These are phyloP conservation scores for Ranitomeya variabilis DNA, from an alignment of 2,113 vertebrate species.

Conservation along the genomic window DNA sequence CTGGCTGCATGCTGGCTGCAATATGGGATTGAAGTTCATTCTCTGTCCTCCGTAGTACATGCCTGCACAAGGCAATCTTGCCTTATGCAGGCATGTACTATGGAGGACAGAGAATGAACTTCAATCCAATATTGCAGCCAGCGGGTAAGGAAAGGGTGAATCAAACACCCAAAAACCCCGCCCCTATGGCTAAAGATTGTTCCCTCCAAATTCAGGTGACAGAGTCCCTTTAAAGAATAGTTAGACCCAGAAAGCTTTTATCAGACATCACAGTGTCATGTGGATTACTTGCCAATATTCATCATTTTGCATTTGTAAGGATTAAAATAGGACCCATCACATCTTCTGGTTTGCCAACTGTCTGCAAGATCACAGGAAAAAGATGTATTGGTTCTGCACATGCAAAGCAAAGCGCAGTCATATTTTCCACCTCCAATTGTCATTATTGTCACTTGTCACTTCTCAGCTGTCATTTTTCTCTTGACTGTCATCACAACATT, in stretches of 20 bases:
- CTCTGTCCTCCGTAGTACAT: no score
- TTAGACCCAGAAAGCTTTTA: not conserved
- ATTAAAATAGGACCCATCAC: not conserved
- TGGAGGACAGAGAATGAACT: no score
- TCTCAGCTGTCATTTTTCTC: slow-evolving; percentile 2
- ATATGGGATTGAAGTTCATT: no score
- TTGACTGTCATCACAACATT: not conserved
- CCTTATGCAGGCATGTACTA: no score
- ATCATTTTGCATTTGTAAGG: not conserved
- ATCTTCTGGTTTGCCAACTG: not conserved
- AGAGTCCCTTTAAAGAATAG: not conserved
- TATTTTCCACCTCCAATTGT: not conserved
- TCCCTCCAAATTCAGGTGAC: no score
- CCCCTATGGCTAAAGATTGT: no score
- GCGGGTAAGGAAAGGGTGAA: no score
- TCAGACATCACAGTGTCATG: not conserved
- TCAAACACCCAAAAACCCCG: no score
- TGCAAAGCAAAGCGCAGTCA: not conserved
- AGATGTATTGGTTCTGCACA: not conserved
- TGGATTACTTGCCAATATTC: not conserved
- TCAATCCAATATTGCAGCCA: no score
- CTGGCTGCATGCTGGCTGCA: no score
- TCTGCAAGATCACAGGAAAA: not conserved
- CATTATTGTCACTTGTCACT: slow-evolving; percentile 16
- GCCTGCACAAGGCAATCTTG: no score